Evolutionary conservation across 2,888 invertebrate genomes (phyloP), one percentile per base, ranked within the genome.

Genomic region (Ectemnius cavifrons): DNA sequence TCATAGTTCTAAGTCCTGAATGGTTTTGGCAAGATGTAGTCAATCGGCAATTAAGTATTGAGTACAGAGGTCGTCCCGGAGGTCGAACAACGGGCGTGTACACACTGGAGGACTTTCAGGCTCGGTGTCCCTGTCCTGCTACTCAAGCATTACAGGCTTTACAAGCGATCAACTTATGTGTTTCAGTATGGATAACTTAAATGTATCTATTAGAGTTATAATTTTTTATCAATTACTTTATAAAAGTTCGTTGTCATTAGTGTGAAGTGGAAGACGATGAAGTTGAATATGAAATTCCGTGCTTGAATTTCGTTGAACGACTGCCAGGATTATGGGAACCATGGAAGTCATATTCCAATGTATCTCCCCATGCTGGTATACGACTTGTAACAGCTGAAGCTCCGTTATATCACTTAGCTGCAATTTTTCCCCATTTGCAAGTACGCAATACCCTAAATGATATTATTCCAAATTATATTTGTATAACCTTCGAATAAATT

Each of bases 241-340:
- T 56, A 56, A 61, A 37, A 59, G 11, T 68, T 20, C 45, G 20
- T 70, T 63, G 70, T 75, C 91, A 90, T 70, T 90, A 94, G 92
- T 94, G 94, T 88, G 94, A 95, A 83, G 93, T 94, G 46, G 95
- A 94, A 71, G 94, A 94, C 2, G 90, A 90, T 46, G 95, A 95
- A 84, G 91, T 94, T 14, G 95, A 95, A 84, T 96, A 94, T 88
- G 96, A 96, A 91, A 95, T 96, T 86, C 95, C 96, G 0, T 94
- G 94, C 83, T 94, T 95, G 86, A 94, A 94, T 87, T 92, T 94
- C 77, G 92, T 94, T 4, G 94, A 95, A 89, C 93, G 94, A 4
- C 88, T 94, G 23, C 93, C 93, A 45, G 94, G 94, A n/a, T 90
- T 95, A 37, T 95, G 95, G 95, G 94, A 94, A 85, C 91, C 93